Percentiles rank a stretch among this genome's conserved stretches.
phyloP scores from a whole-genome alignment of 2,113 vertebrate species.

The Triplophysa tibetana region DNA sequence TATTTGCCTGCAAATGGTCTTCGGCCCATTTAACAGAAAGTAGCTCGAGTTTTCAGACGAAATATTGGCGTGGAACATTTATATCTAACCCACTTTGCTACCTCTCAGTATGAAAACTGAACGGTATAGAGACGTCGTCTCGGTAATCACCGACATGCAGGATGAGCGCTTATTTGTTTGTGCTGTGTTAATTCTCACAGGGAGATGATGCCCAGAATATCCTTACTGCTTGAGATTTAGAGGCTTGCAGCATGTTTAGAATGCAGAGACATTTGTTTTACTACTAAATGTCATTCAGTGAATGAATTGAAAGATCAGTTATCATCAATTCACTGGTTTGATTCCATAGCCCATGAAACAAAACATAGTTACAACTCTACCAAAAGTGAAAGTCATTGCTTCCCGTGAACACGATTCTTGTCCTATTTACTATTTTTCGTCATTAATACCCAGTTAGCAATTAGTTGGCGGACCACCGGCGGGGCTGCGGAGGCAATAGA shows the following conservation, averaged over 20 bases:
- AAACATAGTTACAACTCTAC: too few species aligned
- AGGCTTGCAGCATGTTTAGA: neutral
- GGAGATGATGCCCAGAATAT: neutral
- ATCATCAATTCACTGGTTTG: neutral
- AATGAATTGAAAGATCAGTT: neutral
- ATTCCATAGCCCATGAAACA: neutral
- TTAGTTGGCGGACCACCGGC: too few species aligned
- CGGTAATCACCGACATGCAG: neutral
- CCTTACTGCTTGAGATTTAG: neutral
- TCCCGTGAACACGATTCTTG: too few species aligned
- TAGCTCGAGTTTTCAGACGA: neutral
- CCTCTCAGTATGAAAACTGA: neutral
- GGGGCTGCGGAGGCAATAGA: too few species aligned
- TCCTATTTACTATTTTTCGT: too few species aligned
- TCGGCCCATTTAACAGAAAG: slow-evolving; percentile 4
- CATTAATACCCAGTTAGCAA: too few species aligned
- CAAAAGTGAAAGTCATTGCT: too few species aligned
- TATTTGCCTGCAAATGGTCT: slow-evolving; percentile 12
- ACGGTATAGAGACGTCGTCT: neutral
- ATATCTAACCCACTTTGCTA: neutral
- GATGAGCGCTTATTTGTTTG: slow-evolving; percentile 10
- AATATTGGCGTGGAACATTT: neutral
- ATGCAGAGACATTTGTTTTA: neutral
- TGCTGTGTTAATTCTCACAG: neutral
- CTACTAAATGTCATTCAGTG: neutral